Percentiles rank a stretch among this genome's conserved stretches.
These are phyloP conservation scores for Himalopsyche tibetana DNA, from an alignment of 2,888 invertebrate species.

Conservation along the genomic window DNA sequence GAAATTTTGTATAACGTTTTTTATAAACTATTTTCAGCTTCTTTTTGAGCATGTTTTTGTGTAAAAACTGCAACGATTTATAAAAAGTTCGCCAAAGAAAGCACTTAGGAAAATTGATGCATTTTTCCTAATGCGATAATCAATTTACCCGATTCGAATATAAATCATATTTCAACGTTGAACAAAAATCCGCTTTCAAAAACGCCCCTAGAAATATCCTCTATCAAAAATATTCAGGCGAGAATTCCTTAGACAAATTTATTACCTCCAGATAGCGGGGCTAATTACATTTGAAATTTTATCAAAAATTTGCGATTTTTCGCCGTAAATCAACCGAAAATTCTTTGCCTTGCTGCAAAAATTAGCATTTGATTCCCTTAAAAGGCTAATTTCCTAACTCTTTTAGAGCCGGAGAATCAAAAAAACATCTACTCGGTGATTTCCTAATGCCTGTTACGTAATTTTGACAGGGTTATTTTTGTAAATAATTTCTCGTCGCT, in stretches of 20 bases:
- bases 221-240: constrained; percentile 22
- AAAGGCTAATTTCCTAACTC: constrained; percentile 29
- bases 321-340: constrained; percentile 30
- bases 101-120: constrained; percentile 26
- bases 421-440: neutral
- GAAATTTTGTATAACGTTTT: too few relatives aligned
- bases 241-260: constrained; percentile 25
- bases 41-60: too few relatives aligned
- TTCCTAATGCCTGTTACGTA: too few relatives aligned
- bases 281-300: constrained; percentile 34
- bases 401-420: neutral
- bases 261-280: constrained; percentile 23
- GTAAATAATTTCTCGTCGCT: too few relatives aligned
- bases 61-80: neutral
- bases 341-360: constrained; percentile 24
- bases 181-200: neutral
- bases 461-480: too few relatives aligned
- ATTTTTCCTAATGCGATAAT: constrained; percentile 19
- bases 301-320: constrained; percentile 31
- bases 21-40: too few relatives aligned
- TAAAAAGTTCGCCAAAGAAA: neutral
- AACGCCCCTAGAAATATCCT: constrained; percentile 7
- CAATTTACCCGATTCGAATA: constrained; percentile 11
- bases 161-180: neutral
- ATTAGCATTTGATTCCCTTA: constrained; percentile 26